These are phyloP conservation scores for Lophotis ruficrista DNA, from an alignment of 2,113 vertebrate species.

Conservation along the genomic window DNA sequence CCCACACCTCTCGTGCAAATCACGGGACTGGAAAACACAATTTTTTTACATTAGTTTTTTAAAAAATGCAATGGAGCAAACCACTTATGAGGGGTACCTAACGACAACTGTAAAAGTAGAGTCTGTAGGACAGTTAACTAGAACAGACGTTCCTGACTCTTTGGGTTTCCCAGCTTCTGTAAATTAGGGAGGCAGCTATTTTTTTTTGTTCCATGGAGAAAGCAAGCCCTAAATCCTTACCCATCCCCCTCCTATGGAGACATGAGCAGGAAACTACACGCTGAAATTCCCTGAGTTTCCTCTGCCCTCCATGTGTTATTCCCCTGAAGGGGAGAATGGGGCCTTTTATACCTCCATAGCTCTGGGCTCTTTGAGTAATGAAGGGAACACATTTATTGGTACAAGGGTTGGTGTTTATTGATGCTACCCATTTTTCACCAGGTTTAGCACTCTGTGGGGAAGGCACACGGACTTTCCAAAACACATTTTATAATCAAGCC, in stretches of 20 bases:
- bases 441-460: conserved; percentile 82
- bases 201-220: neutral
- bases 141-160: neutral
- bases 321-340: conserved; percentile 60
- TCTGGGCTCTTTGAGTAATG: conserved; percentile 67
- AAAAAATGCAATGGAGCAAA: neutral
- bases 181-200: neutral
- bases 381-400: conserved; percentile 80
- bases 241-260: neutral
- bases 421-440: conserved; percentile 78
- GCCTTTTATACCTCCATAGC: conserved; percentile 55
- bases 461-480: conserved; percentile 76
- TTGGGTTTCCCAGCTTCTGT: neutral
- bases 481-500: conserved; percentile 76
- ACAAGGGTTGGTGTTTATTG: conserved; percentile 79
- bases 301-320: conserved; percentile 52
- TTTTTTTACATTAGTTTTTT: neutral
- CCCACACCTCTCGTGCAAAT: neutral
- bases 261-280: conserved; percentile 6
- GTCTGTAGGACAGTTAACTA: neutral
- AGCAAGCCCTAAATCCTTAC: neutral
- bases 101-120: neutral
- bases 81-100: neutral
- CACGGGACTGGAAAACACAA: neutral
- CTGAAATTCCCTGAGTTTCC: conserved; percentile 45